A percentile compares a stretch with the other conserved stretches of the same genome.
These are phyloP conservation scores for Poeciliopsis gracilis DNA, from an alignment of 2,797 vertebrate species.

Conservation along the genomic window DNA sequence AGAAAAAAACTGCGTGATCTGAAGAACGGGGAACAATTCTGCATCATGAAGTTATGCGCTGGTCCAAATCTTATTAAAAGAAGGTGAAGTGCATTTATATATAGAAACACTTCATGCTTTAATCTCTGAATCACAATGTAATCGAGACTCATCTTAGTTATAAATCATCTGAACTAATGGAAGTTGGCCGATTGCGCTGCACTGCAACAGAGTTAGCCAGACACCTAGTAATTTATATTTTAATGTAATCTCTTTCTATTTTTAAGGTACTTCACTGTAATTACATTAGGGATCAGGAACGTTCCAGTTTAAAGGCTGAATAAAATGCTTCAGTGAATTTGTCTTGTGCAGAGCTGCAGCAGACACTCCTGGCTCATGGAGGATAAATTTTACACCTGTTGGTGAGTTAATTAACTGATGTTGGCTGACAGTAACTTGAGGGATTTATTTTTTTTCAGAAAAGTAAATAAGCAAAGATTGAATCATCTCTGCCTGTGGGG, in stretches of 20 bases:
- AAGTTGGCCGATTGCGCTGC: slow-evolving; percentile 21
- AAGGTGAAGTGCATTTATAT: slow-evolving; percentile 28
- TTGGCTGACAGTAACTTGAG: background rate
- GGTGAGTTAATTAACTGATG: background rate
- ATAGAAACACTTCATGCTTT: slow-evolving; percentile 6
- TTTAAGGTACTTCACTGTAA: slow-evolving; percentile 43
- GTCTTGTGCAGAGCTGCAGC: slow-evolving; percentile 5
- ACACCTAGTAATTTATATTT: slow-evolving; percentile 38
- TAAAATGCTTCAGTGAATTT: slow-evolving; percentile 26
- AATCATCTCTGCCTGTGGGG: background rate
- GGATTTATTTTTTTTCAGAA: background rate
- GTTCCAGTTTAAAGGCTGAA: slow-evolving; percentile 41
- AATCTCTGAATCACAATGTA: slow-evolving; percentile 36
- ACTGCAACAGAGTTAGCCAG: slow-evolving; percentile 7
- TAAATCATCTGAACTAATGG: slow-evolving; percentile 43
- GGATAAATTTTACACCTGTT: background rate
- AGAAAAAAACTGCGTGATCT: background rate
- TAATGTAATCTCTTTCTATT: slow-evolving; percentile 52
- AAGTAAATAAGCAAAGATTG: background rate
- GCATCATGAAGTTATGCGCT: slow-evolving; percentile 14
- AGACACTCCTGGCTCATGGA: background rate
- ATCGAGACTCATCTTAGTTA: slow-evolving; percentile 11
- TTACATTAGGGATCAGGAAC: slow-evolving; percentile 42
- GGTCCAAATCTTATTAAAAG: slow-evolving; percentile 3
- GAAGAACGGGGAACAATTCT: slow-evolving; percentile 2